Conservation (phyloP, 2,113 vertebrate genomes). For the Chaetops frenatus region DNA sequence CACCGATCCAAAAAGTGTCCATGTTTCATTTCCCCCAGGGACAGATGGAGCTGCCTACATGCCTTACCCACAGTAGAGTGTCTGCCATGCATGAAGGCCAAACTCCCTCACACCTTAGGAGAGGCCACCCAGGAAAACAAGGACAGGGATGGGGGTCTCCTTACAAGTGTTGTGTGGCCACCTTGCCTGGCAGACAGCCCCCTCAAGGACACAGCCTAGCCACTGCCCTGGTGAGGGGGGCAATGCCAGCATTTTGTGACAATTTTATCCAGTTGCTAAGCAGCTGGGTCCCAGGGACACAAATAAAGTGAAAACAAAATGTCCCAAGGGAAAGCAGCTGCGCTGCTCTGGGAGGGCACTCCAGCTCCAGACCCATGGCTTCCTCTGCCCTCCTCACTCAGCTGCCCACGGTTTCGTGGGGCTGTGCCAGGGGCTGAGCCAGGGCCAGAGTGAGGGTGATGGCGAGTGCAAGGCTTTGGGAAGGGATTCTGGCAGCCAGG, state of each 20-base stretch:
- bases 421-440: not conserved
- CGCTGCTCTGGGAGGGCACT: not conserved
- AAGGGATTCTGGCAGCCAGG: not conserved
- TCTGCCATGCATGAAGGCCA: fast-evolving
- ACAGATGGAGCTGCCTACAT: not conserved
- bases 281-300: not conserved
- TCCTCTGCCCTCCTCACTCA: fast-evolving
- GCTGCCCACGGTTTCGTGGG: fast-evolving
- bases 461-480: not conserved
- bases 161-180: fast-evolving
- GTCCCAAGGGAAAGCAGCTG: not conserved
- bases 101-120: not conserved
- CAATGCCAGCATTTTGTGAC: not conserved
- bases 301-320: not conserved
- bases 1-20: not conserved
- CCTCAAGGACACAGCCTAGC: not conserved
- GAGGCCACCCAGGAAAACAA: fast-evolving
- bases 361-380: not conserved
- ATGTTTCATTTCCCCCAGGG: not conserved
- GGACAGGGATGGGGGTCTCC: not conserved
- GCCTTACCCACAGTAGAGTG: not conserved
- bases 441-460: fast-evolving
- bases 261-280: constrained; percentile 44
- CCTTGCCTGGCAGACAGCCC: not conserved
- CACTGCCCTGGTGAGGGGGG: not conserved